Percentiles rank a stretch among this genome's conserved stretches.
Conservation (phyloP, 2,797 vertebrate genomes). For the Stomatorhinus walkeri region DNA sequence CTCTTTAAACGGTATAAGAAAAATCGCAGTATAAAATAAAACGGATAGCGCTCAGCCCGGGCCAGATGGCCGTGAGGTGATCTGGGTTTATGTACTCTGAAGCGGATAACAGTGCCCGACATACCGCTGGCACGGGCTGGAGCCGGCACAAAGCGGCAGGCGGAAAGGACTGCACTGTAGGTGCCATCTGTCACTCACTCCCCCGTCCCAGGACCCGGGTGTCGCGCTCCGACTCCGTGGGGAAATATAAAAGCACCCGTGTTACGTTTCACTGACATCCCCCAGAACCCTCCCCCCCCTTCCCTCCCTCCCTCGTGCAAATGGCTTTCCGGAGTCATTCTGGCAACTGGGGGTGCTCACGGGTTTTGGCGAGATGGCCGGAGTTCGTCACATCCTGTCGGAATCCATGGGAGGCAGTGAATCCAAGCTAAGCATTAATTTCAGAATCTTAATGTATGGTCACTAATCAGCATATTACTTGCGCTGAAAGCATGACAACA, state of each 20-base stretch:
- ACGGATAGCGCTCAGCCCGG: neutral
- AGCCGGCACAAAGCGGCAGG: neutral
- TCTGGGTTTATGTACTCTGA: constrained; percentile 11
- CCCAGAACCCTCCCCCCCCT: neutral
- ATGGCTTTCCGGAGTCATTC: neutral
- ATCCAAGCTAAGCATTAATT: neutral
- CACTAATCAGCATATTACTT: neutral
- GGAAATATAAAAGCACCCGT: constrained; percentile 10
- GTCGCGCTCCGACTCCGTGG: neutral
- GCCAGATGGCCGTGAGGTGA: constrained; percentile 9
- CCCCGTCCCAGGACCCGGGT: neutral
- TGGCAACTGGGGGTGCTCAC: neutral
- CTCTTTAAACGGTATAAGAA: neutral
- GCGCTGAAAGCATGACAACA: neutral
- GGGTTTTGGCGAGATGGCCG: neutral
- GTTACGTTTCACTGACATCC: constrained; percentile 4
- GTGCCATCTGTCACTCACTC: constrained; percentile 14
- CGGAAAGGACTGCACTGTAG: neutral
- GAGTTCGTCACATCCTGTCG: neutral
- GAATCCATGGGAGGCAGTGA: neutral
- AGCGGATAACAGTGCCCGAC: neutral
- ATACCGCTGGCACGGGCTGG: neutral
- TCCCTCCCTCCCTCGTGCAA: neutral
- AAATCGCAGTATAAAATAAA: neutral
- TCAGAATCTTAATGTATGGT: neutral